These are phyloP conservation scores for Mesoligia furuncula DNA, from an alignment of 2,888 invertebrate genomes.

Conservation along the genomic window DNA sequence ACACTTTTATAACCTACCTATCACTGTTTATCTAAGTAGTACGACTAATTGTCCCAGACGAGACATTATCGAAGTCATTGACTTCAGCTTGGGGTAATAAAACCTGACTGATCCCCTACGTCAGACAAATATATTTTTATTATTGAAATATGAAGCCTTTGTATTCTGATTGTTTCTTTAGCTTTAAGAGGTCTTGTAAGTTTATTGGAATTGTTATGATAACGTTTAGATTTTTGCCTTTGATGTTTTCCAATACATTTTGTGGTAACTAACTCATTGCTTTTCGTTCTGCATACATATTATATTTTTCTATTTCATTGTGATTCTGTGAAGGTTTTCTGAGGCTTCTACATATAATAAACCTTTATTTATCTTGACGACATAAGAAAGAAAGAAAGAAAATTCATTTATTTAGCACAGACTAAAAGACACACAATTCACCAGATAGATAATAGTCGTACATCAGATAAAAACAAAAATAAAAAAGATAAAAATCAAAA, in stretches of 20 bases:
- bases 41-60: conserved; percentile 33
- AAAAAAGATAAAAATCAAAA: too few species aligned
- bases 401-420: too few species aligned
- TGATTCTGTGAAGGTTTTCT: background rate
- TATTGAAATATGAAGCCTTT: conserved; percentile 8
- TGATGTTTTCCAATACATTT: conserved; percentile 3
- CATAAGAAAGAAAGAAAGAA: too few species aligned
- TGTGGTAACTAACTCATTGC: background rate
- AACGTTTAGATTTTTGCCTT: background rate
- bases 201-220: conserved; percentile 8
- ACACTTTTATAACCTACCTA: background rate
- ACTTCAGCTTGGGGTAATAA: conserved; percentile 21
- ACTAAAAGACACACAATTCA: too few species aligned
- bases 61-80: conserved; percentile 20
- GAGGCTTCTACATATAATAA: background rate
- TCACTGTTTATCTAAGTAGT: conserved; percentile 33
- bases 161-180: conserved; percentile 7
- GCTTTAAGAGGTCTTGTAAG: background rate
- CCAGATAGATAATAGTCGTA: too few species aligned
- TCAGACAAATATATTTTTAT: conserved; percentile 1
- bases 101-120: conserved; percentile 2
- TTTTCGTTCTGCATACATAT: background rate
- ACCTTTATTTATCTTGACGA: background rate
- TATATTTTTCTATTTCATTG: conserved; percentile 1
- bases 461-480: too few species aligned